phyloP scores from a whole-genome alignment of 2,797 vertebrate species.

The Coranthus polyacanthus region DNA sequence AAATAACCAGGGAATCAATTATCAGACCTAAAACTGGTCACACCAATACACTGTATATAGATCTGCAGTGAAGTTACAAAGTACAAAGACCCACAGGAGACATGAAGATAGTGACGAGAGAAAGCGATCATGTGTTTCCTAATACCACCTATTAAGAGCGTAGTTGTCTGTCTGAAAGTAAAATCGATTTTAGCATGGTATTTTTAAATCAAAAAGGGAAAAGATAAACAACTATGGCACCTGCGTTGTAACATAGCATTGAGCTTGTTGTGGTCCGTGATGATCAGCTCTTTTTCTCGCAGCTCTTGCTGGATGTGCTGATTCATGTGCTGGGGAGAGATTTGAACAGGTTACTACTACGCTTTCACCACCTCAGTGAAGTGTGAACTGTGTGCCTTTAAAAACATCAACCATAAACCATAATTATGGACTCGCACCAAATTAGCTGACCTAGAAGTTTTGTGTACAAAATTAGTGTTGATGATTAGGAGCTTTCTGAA shows the following conservation, averaged over 20 bases:
- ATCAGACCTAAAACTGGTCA: conserved; percentile 1
- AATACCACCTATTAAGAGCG: conserved; percentile 8
- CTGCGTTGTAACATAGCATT: conserved; percentile 66
- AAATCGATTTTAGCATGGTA: conserved; percentile 15
- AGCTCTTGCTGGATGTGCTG: conserved; percentile 83
- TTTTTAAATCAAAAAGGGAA: too few species aligned
- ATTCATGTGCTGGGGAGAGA: conserved; percentile 71
- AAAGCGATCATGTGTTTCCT: conserved; percentile 1
- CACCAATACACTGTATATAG: conserved; percentile 4
- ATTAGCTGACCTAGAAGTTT: conserved; percentile 9
- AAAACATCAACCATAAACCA: conserved; percentile 18
- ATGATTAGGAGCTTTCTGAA: background rate
- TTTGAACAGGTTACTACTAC: conserved; percentile 40
- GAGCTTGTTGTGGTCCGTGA: conserved; percentile 87
- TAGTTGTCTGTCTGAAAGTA: background rate
- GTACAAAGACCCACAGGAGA: background rate
- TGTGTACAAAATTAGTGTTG: background rate
- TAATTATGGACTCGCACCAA: conserved; percentile 4
- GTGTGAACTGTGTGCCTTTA: background rate
- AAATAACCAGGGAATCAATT: conserved; percentile 52
- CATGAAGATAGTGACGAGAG: background rate
- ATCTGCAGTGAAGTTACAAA: background rate
- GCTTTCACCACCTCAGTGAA: conserved; percentile 47
- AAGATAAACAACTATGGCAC: conserved; percentile 48
- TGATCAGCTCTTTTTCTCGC: conserved; percentile 88